Base-by-base conservation (phyloP, 2,113 vertebrate genomes). In the Eptesicus fuscus region DNA sequence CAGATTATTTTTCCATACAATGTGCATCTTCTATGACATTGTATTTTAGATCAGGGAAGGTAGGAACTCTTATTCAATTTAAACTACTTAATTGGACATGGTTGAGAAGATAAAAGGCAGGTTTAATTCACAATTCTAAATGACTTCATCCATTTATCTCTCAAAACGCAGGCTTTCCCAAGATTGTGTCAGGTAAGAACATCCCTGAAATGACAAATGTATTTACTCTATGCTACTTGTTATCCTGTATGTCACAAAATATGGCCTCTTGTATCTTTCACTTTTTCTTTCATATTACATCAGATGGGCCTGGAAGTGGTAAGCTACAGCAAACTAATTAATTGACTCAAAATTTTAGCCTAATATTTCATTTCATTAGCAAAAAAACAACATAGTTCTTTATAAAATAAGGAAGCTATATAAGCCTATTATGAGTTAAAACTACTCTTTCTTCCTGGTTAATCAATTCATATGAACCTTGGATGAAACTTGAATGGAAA, bases 91-190 rank as follows among this genome's bases (percentile, higher is more conserved):
- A 93, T 23, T 86, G 25, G 42, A 79, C 6, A 74, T 0, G 7
- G 85, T 12, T 76, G 32, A 83, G 76, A 85, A 95, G 49, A 76
- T 44, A 95, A 95, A 93, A 88, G 20, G 63, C 18, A 79, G 17
- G n/a, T 35, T 83, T 59, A 94, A 93, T 90, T 65, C 22, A 73
- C 77, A 49, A 63, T 84, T 74, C 65, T 53, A 77, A 95, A 67
- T 37, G 35, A 44, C 25, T 86, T 93, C 71, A 61, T 77, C 44
- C 32, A 80, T 73, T 88, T 86, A 40, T 77, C 25, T 79, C 49
- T 67, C 32, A 35, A 63, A 78, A 78, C 86, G 35, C 11, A 89
- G 51, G 14, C 8, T 71, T 93, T 87, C 4, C 30, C 35, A 61
- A 93, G 56, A 56, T 30, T 91, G 13, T 30, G 40, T 51, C 44